phyloP scores from a whole-genome alignment of 2,113 vertebrate species.

The Spermophilus dauricus region DNA sequence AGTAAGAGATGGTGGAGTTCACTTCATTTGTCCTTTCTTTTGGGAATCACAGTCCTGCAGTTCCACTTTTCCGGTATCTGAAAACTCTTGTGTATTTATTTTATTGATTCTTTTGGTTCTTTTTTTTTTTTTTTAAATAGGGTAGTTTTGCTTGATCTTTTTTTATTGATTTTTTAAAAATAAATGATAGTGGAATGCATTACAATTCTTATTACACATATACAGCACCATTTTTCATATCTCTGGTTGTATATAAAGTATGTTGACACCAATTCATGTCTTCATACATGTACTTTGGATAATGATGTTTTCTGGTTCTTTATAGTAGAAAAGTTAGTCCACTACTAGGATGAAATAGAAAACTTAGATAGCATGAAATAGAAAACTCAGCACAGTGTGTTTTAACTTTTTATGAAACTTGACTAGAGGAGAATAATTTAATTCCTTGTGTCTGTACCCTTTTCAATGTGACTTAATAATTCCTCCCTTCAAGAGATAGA shows the following conservation, averaged over 20 bases:
- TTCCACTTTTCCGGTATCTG: background rate
- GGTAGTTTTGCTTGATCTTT: too few species aligned
- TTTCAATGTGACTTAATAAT: background rate
- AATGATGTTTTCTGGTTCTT: background rate
- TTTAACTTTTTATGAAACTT: background rate
- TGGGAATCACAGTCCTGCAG: background rate
- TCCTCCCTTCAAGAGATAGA: background rate
- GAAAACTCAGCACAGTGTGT: background rate
- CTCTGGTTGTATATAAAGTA: too few species aligned
- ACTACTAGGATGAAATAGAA: background rate
- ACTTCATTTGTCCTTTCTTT: background rate
- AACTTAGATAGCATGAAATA: background rate
- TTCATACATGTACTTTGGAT: too few species aligned
- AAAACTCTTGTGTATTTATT: background rate
- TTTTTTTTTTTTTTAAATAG: too few species aligned
- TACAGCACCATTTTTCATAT: too few species aligned
- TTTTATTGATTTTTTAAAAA: too few species aligned
- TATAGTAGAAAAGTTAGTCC: background rate
- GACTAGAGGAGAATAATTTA: background rate
- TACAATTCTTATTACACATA: too few species aligned
- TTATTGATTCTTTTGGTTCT: background rate
- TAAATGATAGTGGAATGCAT: too few species aligned
- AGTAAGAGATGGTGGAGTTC: background rate
- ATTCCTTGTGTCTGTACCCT: background rate
- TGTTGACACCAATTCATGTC: too few species aligned